phyloP scores from a whole-genome alignment of 2,113 vertebrate genomes.

The Petromus typicus region DNA sequence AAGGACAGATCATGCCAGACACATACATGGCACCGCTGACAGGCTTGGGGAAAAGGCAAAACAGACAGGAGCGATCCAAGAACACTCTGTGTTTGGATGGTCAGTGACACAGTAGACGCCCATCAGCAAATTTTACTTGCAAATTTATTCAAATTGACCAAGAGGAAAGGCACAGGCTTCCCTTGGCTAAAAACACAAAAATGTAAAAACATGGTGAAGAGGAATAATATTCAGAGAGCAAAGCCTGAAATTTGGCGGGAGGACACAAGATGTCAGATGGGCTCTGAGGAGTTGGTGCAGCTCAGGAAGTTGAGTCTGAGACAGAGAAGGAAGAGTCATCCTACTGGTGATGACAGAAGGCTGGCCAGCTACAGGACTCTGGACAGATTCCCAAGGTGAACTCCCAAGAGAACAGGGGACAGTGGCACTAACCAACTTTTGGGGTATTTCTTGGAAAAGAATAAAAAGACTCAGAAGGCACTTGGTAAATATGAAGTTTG shows the following conservation, averaged over 20 bases:
- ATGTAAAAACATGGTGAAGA: background rate
- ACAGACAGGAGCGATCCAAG: background rate
- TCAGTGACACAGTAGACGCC: slow-evolving; percentile 27
- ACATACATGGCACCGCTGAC: background rate
- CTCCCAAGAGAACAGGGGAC: background rate
- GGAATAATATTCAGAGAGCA: background rate
- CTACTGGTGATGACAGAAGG: background rate
- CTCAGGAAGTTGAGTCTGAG: background rate
- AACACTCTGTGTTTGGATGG: background rate
- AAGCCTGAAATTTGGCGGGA: background rate
- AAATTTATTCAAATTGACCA: slow-evolving; percentile 65
- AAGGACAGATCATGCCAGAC: slow-evolving; percentile 46
- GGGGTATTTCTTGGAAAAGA: slow-evolving; percentile 49
- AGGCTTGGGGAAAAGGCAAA: background rate
- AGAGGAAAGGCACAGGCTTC: slow-evolving; percentile 30
- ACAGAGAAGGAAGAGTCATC: background rate
- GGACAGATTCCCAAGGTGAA: background rate
- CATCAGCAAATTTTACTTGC: slow-evolving; percentile 61
- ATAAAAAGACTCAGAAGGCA: slow-evolving; percentile 57
- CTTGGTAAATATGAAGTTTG: slow-evolving; percentile 64
- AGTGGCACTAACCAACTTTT: background rate
- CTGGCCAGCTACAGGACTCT: background rate
- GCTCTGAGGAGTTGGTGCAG: background rate
- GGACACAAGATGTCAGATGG: background rate
- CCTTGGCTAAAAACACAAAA: background rate